Evolutionary conservation across 2,888 invertebrate species (phyloP), one percentile per base, ranked within the genome.

Genomic region (Apotomis capreana): DNA sequence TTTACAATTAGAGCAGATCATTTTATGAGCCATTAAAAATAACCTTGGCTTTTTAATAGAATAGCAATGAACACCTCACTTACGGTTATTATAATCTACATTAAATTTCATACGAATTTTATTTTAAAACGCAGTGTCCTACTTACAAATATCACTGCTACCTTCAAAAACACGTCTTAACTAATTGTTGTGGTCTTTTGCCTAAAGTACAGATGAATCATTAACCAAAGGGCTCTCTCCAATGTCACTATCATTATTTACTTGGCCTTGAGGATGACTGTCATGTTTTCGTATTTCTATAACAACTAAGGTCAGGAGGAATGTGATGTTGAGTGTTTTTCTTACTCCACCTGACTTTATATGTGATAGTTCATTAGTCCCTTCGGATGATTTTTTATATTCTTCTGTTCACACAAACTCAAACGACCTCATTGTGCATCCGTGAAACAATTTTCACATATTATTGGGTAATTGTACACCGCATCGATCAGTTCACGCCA

Each of bases 1-100:
- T 81, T 81, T 80, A 83, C 84, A 89, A 87, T 86, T 86, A 85
- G 83, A 86, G 84, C 85, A 85, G 79, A 85, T 83, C 81, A 79
- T 76, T 81, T 76, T 77, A 78, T 88, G 87, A 87, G 78, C 87
- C 88, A 89, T 81, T 81, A 81, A 85, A 86, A 84, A 83, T 80
- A 81, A 78, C 84, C 83, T 83, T 82, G 80, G 75, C 74, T 76
- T 74, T 75, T 74, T 77, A 75, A 76, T 73, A 76, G 70, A 73
- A 75, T 76, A 76, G 75, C 80, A 78, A 81, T 80, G 80, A 79
- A 82, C 65, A 40, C 37, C 52, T 46, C 49, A 49, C 49, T 10
- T 49, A 57, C 54, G 46, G 36, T 49, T 46, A 55, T 65, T 36
- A 15, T 64, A 59, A 64, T 54, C 26, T 40, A 70, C 44, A 58